These are phyloP conservation scores for Montifringilla adamsi DNA, from an alignment of 2,113 vertebrate genomes.

Conservation along the genomic window DNA sequence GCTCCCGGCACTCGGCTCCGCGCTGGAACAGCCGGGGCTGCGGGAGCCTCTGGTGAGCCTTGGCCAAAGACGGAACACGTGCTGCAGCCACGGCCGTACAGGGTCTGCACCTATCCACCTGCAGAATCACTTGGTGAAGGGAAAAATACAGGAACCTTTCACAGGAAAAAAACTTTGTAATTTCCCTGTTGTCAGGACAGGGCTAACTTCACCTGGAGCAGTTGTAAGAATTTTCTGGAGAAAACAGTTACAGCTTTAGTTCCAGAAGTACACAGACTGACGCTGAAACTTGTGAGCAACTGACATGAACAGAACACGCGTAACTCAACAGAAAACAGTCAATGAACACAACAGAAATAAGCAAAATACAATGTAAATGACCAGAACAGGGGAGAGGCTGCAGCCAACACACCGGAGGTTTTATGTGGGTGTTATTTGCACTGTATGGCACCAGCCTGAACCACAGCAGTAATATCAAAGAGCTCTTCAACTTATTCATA, in stretches of 20 bases:
- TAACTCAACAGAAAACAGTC: neutral
- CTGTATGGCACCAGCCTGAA: neutral
- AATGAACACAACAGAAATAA: neutral
- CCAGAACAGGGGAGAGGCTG: neutral
- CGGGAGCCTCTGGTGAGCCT: neutral
- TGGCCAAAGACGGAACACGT: accelerated
- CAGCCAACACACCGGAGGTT: neutral
- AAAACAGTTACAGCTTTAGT: neutral
- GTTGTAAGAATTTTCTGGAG: neutral
- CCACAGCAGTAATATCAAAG: neutral
- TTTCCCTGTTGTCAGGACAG: neutral
- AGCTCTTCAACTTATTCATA: neutral
- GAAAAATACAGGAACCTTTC: neutral
- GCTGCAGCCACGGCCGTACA: neutral
- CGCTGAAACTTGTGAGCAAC: neutral
- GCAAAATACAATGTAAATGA: neutral
- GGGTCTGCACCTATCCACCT: neutral
- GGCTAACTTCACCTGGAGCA: neutral
- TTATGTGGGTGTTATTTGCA: neutral
- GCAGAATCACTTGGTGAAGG: neutral
- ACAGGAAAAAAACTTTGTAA: neutral
- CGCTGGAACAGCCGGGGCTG: neutral
- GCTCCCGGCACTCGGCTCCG: accelerated
- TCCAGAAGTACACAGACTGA: neutral
- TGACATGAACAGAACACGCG: accelerated